Evolutionary conservation across 2,888 invertebrate genomes (phyloP).

Genomic region (Clitarchus hookeri): DNA sequence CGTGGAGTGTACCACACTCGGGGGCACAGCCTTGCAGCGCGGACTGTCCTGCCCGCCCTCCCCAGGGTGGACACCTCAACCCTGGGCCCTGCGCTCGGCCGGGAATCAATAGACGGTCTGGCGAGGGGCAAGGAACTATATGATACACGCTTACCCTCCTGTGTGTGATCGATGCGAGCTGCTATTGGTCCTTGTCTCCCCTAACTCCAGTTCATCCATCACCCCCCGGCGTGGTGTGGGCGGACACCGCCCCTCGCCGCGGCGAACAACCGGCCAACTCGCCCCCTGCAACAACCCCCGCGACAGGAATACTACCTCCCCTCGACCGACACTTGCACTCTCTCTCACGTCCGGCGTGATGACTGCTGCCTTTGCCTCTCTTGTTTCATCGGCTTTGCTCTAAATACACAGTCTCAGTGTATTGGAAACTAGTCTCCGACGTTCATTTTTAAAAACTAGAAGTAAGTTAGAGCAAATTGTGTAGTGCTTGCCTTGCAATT

Average conservation of each 20-base stretch:
- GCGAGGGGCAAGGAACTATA: constrained; percentile 15
- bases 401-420: too few species aligned
- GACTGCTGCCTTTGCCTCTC: too few species aligned
- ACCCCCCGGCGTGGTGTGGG: constrained; percentile 11
- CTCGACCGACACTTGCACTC: too few species aligned
- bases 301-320: too few species aligned
- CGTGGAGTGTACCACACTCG: background rate
- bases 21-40: background rate
- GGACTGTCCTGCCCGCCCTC: constrained; percentile 4
- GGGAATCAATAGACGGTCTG: constrained; percentile 23
- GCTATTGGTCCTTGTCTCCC: constrained; percentile 25
- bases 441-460: too few species aligned
- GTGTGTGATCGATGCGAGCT: constrained; percentile 25
- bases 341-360: too few species aligned
- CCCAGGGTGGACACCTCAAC: constrained; percentile 22
- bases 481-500: too few species aligned
- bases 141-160: constrained; percentile 25
- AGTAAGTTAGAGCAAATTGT: too few species aligned
- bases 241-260: constrained; percentile 19
- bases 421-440: too few species aligned
- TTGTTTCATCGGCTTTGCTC: too few species aligned
- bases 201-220: constrained; percentile 25
- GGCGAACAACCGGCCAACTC: constrained; percentile 3
- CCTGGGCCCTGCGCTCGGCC: background rate
- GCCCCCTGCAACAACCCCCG: background rate